Evolutionary conservation across 2,113 vertebrate species (phyloP).

Genomic region (Scopus umbretta): DNA sequence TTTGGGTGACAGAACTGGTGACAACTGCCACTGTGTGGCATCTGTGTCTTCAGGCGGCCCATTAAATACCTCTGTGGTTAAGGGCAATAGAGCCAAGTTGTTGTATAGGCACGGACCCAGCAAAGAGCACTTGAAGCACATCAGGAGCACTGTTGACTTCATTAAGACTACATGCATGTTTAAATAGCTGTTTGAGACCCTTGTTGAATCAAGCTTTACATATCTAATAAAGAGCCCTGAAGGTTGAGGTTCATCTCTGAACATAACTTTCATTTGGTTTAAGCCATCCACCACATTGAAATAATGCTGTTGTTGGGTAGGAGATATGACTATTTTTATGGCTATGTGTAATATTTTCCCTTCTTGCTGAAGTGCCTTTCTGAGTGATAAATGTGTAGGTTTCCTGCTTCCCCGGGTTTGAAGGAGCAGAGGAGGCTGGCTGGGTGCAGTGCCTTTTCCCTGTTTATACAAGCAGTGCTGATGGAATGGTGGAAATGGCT

Average conservation of each 20-base stretch:
- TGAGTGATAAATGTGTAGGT: background rate
- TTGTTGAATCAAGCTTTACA: background rate
- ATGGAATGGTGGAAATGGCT: background rate
- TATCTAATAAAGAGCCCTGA: background rate
- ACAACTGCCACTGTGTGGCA: background rate
- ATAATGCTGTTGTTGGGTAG: background rate
- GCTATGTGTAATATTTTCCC: background rate
- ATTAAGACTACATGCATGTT: background rate
- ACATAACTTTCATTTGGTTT: background rate
- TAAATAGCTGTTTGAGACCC: background rate
- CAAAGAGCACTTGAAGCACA: background rate
- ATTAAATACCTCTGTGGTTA: background rate
- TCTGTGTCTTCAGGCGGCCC: background rate
- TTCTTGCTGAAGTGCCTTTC: background rate
- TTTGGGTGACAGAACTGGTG: background rate
- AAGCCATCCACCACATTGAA: background rate
- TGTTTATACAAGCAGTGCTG: constrained; percentile 42
- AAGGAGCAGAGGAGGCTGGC: background rate
- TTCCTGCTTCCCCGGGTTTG: background rate
- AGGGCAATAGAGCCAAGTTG: background rate
- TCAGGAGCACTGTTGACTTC: background rate
- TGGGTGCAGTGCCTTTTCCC: background rate
- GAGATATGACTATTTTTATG: background rate
- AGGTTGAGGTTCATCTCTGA: background rate
- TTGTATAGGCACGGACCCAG: background rate